Evolutionary conservation across 2,888 invertebrate species (phyloP).

Genomic region (Tuta absoluta): DNA sequence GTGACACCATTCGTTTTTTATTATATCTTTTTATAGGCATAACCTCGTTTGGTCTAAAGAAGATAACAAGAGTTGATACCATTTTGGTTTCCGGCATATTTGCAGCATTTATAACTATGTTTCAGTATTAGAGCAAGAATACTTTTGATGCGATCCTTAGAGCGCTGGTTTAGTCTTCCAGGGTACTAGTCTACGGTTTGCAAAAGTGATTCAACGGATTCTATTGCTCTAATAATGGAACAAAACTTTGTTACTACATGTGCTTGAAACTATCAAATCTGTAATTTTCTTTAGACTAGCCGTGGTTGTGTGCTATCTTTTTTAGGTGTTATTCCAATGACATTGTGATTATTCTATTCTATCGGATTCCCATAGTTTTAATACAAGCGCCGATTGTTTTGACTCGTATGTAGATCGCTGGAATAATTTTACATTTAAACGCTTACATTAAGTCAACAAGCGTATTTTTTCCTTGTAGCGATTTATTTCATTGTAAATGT

Average conservation of each 20-base stretch:
- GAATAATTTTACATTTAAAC: conserved; percentile 58
- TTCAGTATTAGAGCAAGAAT: background rate
- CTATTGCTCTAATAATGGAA: background rate
- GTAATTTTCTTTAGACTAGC: conserved; percentile 36
- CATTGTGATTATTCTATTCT: conserved; percentile 72
- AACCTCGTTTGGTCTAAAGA: conserved; percentile 28
- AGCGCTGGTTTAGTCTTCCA: conserved; percentile 24
- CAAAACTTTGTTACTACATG: background rate
- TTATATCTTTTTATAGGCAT: conserved; percentile 48
- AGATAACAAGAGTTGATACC: background rate
- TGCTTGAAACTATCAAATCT: conserved; percentile 7
- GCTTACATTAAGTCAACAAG: conserved; percentile 37
- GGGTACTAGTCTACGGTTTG: conserved; percentile 14
- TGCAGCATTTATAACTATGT: background rate
- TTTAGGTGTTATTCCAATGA: conserved; percentile 73
- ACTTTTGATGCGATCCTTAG: background rate
- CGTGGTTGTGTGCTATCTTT: background rate
- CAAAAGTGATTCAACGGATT: conserved; percentile 1
- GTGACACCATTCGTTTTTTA: conserved; percentile 63
- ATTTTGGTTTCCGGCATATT: background rate
- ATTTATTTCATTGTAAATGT: conserved; percentile 55
- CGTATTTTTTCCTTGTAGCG: conserved; percentile 39
- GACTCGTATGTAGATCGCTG: conserved; percentile 56
- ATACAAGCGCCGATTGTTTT: conserved; percentile 62
- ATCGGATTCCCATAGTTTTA: conserved; percentile 71